Evolutionary conservation across 2,797 vertebrate genomes (phyloP).

Genomic region (Manis javanica): DNA sequence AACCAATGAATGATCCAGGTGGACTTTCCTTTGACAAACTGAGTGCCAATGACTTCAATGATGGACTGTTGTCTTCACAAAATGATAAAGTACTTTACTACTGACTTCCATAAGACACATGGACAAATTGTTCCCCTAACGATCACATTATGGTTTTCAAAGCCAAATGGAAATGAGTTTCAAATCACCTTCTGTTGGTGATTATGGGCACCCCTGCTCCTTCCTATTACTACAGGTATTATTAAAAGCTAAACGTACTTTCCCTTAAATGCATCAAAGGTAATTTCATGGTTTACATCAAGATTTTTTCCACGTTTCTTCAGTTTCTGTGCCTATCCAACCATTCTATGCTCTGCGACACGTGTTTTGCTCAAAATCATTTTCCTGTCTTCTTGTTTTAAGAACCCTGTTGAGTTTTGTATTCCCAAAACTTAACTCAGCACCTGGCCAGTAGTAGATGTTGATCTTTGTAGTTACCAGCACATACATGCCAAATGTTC

Average conservation of each 20-base stretch:
- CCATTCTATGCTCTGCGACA: not conserved
- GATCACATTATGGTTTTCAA: not conserved
- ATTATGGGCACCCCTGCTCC: not conserved
- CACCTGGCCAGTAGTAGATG: too few relatives aligned
- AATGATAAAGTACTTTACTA: conserved; percentile 23
- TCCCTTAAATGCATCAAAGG: not conserved
- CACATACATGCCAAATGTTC: too few relatives aligned
- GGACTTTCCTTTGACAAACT: not conserved
- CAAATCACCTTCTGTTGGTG: not conserved
- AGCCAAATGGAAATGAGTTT: conserved; percentile 9
- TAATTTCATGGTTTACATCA: not conserved
- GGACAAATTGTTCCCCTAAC: not conserved
- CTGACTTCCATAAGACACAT: not conserved
- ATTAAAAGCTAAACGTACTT: not conserved
- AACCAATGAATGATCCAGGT: not conserved
- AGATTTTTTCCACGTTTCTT: conserved; percentile 4
- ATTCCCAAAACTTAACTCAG: too few relatives aligned
- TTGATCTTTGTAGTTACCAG: too few relatives aligned
- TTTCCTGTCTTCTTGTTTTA: not conserved
- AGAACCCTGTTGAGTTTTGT: not conserved
- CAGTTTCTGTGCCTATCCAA: not conserved
- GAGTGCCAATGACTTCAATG: not conserved
- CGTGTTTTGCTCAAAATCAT: not conserved
- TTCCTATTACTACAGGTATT: not conserved
- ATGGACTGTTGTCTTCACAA: not conserved